Base-by-base conservation (phyloP, 1,140 invertebrate species). In the Brachionus angularis region DNA sequence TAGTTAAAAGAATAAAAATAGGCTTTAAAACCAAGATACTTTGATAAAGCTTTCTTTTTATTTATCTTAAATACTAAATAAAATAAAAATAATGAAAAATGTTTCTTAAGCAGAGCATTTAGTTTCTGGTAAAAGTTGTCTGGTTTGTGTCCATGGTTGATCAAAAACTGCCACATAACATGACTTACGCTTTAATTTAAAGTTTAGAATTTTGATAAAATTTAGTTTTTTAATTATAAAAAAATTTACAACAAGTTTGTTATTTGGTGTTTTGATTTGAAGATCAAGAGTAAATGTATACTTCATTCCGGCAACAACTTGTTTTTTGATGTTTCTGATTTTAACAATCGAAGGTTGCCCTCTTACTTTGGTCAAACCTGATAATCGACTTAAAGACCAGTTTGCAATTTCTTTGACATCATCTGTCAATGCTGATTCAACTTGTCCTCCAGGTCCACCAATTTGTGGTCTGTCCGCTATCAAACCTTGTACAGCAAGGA, bases 261-360 rank as follows among this genome's bases (percentile, higher is more conserved):
- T 33, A 44, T 21, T 58, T 18, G 53, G 31, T 5, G 2, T 23
- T n/a, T 2, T 8, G 2, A 67, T 33, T 31, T 21, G 46, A n/a
- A 67, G 31, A 34, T 67, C 62, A n/a, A 67, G 8, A 12, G 62
- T 67, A 34, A 67, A 67, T 46, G 29, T 67, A 27, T 67, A 67
- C 18, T 34, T 47, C 10, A 27, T 16, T 14, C 62, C 62, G 25
- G 62, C 42, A 36, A 67, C 62, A 33, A 29, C n/a, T 50, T 67
- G 62, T 25, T 21, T 47, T n/a, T n/a, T 49, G 12, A 67, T 8
- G 36, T 67, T 33, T 21, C 62, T 39, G 29, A 67, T 36, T n/a
- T 46, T 67, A 2, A 27, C 18, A 25, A 67, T 42, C 12, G 16
- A 18, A 23, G 46, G 42, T 47, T 67, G n/a, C 1, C 62, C 62